Evolutionary conservation across 2,797 vertebrate species (phyloP).

Genomic region (Fistularia tabacaria): DNA sequence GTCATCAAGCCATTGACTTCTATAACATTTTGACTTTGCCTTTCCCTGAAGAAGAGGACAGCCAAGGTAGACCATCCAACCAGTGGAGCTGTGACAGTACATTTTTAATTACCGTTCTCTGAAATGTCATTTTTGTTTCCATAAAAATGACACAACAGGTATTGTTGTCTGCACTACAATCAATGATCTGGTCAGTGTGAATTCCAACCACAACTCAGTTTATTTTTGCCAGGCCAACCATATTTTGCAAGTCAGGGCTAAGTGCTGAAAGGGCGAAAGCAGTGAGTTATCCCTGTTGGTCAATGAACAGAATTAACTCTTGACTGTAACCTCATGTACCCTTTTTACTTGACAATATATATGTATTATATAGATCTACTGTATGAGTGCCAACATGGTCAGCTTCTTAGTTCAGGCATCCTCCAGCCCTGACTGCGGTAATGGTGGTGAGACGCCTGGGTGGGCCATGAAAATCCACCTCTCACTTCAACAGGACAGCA

Average conservation of each 20-base stretch:
- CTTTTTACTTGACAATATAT: neutral
- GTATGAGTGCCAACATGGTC: conserved; percentile 28
- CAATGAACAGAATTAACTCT: conserved; percentile 1
- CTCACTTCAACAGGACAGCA: conserved; percentile 44
- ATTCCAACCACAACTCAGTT: neutral
- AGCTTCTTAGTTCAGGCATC: conserved; percentile 28
- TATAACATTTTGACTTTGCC: conserved; percentile 10
- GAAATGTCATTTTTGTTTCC: conserved; percentile 5
- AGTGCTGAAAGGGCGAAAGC: neutral
- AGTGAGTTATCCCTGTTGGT: no score
- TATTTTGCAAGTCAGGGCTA: neutral
- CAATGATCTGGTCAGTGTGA: no score
- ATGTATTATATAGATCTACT: neutral
- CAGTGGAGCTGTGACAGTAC: neutral
- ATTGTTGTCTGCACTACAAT: no score
- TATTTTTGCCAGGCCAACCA: neutral
- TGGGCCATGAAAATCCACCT: conserved; percentile 57
- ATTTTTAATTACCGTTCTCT: neutral
- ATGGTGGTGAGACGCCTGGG: conserved; percentile 61
- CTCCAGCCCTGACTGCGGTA: conserved; percentile 48
- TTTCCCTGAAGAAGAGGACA: conserved; percentile 9
- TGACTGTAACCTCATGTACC: conserved; percentile 4
- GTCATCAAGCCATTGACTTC: neutral
- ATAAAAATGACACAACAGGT: neutral
- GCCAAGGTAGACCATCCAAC: conserved; percentile 4